phyloP scores from a whole-genome alignment of 1,140 invertebrate genomes.

The Panulirus ornatus region DNA sequence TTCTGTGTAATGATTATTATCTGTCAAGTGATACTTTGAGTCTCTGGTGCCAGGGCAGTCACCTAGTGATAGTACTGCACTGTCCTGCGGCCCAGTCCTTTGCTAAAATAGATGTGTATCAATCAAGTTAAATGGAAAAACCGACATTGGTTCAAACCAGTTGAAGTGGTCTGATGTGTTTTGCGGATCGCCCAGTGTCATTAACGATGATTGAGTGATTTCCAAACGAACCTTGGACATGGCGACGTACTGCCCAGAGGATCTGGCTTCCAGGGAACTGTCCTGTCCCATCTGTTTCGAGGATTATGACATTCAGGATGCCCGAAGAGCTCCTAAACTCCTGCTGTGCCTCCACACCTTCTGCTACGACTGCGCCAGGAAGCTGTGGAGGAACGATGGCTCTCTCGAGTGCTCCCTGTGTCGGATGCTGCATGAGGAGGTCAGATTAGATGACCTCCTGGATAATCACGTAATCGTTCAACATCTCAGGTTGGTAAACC shows the following conservation, averaged over 20 bases:
- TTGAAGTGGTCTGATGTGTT: neutral
- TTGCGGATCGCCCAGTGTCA: neutral
- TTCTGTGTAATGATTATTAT: too few species aligned
- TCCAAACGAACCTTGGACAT: neutral
- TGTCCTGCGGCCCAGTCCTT: too few species aligned
- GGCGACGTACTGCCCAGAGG: constrained; percentile 62
- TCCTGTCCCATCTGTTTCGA: constrained; percentile 66
- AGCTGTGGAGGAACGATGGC: constrained; percentile 44
- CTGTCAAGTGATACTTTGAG: too few species aligned
- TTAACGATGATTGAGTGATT: neutral
- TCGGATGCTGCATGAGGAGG: constrained; percentile 35
- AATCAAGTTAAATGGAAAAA: neutral
- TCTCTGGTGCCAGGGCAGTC: too few species aligned
- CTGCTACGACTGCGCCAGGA: constrained; percentile 43
- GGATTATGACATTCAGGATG: constrained; percentile 54
- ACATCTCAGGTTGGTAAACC: constrained; percentile 38
- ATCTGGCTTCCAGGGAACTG: constrained; percentile 24
- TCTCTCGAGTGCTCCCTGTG: constrained; percentile 64
- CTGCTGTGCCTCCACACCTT: constrained; percentile 66
- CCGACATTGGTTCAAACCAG: neutral
- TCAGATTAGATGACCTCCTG: constrained; percentile 43
- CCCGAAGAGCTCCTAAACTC: constrained; percentile 36
- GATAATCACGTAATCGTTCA: constrained; percentile 54
- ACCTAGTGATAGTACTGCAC: too few species aligned
- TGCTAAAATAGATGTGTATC: neutral